These are phyloP conservation scores for Epistrophe grossulariae DNA, from an alignment of 2,888 invertebrate genomes.

Conservation along the genomic window DNA sequence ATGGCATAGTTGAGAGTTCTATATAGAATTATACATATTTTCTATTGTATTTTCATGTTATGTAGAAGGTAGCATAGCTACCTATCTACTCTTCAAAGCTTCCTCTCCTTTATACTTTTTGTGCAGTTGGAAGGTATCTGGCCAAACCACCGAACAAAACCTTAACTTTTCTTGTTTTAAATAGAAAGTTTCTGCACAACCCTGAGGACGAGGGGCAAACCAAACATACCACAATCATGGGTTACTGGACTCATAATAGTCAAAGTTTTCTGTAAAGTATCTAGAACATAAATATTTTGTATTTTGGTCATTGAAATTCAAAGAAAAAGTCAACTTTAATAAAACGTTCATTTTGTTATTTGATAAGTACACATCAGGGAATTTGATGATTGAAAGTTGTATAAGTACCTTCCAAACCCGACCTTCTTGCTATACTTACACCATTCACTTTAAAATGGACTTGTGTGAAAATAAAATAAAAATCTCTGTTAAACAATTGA, in stretches of 20 bases:
- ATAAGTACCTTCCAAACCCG: neutral
- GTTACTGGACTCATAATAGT: conserved; percentile 45
- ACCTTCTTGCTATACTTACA: neutral
- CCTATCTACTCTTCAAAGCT: conserved; percentile 9
- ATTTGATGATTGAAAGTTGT: conserved; percentile 6
- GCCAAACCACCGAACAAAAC: conserved; percentile 26
- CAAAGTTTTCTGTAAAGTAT: conserved; percentile 36
- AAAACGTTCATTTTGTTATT: conserved; percentile 29
- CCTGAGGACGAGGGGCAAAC: conserved; percentile 27
- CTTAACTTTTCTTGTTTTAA: conserved; percentile 39
- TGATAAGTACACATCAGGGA: conserved; percentile 17
- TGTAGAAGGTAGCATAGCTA: neutral
- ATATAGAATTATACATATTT: neutral
- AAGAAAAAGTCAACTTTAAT: conserved; percentile 32
- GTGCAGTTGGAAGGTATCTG: conserved; percentile 28
- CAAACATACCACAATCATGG: conserved; percentile 35
- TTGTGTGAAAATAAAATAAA: neutral
- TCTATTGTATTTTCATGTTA: neutral
- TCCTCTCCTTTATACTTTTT: neutral
- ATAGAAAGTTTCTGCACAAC: conserved; percentile 33
- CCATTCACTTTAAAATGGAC: neutral
- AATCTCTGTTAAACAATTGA: neutral
- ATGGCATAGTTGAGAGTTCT: neutral
- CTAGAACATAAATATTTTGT: conserved; percentile 32
- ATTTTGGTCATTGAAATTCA: conserved; percentile 38